Base-by-base conservation (phyloP, 1,140 invertebrate species). In the Heliconius nattereri region DNA sequence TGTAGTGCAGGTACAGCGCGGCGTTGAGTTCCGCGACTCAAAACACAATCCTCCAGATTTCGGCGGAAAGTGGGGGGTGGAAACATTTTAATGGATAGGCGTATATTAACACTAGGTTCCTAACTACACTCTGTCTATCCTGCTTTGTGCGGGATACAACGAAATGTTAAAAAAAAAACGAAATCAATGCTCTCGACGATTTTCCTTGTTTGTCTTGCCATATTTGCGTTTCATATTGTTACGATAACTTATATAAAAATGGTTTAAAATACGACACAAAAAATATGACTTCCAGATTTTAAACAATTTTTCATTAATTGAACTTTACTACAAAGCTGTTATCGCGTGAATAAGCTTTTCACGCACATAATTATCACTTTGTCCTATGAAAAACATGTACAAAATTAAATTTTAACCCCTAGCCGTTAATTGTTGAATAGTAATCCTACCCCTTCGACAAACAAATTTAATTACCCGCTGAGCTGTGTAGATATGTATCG, bases 401-500 rank as follows among this genome's bases (percentile, higher is more conserved):
- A 66, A 66, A 66, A 71, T 71, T 71, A 71, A 71, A 71, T 71
- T 71, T 71, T n/a, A 71, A 71, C 71, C 71, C 71, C 20, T 0
- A 5, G 71, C 20, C 13, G 71, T 71, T 32, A 71, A 37, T 71
- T 71, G 71, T 71, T 37, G 32, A 71, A 71, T 32, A 71, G 71
- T 71, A 71, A 71, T 71, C 71, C 71, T 71, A 37, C 29, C 71
- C 71, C 71, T 71, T 71, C 71, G 71, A 37, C 71, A 37, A 71
- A 71, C 71, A 71, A 71, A 71, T 71, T 37, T 71, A 71, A 71
- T 71, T 71, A 71, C 71, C 71, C 71, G 71, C 71, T 71, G 71
- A 71, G 20, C 71, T 37, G 35, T 71, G 71, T 71, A 71, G 71
- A 71, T 32, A 35, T 71, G 16, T 71, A 71, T 71, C 60, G 57